These are phyloP conservation scores for Xestia ashworthii DNA, from an alignment of 2,888 invertebrate species.

Conservation along the genomic window DNA sequence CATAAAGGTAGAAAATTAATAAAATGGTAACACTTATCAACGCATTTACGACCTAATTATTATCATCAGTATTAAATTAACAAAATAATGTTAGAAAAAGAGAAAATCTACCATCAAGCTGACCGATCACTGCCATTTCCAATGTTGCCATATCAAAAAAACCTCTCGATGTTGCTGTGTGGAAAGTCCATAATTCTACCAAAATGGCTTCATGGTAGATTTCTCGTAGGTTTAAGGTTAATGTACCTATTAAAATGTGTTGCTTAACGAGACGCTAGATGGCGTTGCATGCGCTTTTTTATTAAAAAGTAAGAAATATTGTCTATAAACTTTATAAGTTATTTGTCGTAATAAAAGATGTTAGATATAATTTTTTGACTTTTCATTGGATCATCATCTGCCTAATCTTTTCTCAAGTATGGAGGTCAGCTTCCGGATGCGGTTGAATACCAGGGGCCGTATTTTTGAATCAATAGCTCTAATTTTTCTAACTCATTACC, in stretches of 20 bases:
- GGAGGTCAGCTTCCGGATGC: background rate
- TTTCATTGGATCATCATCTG: background rate
- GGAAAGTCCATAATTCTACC: slow-evolving; percentile 43
- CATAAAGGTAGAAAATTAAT: slow-evolving; percentile 62
- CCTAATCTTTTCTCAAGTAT: background rate
- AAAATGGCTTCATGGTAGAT: slow-evolving; percentile 72
- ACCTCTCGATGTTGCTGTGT: slow-evolving; percentile 28
- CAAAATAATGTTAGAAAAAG: slow-evolving; percentile 67
- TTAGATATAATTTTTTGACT: slow-evolving; percentile 76
- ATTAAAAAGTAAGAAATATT: slow-evolving; percentile 73
- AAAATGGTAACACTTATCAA: slow-evolving; percentile 75
- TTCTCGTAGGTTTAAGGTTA: slow-evolving; percentile 74
- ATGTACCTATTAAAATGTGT: slow-evolving; percentile 75
- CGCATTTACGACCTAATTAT: slow-evolving; percentile 83
- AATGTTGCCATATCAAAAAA: slow-evolving; percentile 65
- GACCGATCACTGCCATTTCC: slow-evolving; percentile 63
- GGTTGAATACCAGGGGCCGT: no score
- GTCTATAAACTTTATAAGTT: slow-evolving; percentile 74
- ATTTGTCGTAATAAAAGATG: slow-evolving; percentile 88
- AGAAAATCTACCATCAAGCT: slow-evolving; percentile 70
- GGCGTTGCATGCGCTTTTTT: slow-evolving; percentile 84
- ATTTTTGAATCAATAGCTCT: no score
- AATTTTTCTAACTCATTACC: no score
- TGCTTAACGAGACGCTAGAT: slow-evolving; percentile 73
- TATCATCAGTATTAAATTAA: slow-evolving; percentile 82